A percentile compares a stretch with the other conserved stretches of the same genome.
These are phyloP conservation scores for Drosophila tripunctata DNA, from an alignment of 2,888 invertebrate genomes.

Conservation along the genomic window DNA sequence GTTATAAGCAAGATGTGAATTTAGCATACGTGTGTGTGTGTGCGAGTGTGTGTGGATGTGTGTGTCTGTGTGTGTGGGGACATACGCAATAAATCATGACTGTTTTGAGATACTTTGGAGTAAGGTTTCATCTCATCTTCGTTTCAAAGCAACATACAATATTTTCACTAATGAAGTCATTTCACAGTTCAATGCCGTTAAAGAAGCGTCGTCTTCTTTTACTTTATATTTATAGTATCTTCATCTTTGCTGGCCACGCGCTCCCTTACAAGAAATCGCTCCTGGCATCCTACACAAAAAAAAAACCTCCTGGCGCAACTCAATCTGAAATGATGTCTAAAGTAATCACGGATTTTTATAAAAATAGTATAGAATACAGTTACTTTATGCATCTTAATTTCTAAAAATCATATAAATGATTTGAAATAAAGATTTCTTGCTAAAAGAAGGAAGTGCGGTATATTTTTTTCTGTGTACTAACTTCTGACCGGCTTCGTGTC, in stretches of 20 bases:
- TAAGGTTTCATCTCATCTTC: conserved; percentile 8
- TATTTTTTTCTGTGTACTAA: too few species aligned
- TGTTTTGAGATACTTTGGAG: conserved; percentile 10
- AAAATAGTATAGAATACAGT: too few species aligned
- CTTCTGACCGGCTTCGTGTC: conserved; percentile 59
- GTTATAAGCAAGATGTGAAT: conserved; percentile 36
- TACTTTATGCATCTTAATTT: too few species aligned
- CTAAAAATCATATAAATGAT: too few species aligned
- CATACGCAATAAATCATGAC: conserved; percentile 69
- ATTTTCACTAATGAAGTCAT: conserved; percentile 80
- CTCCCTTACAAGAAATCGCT: conserved; percentile 14
- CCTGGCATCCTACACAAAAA: conserved; percentile 8
- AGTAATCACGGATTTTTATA: too few species aligned
- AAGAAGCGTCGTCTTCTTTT: conserved; percentile 14
- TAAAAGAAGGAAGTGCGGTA: too few species aligned
- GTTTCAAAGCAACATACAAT: conserved; percentile 52
- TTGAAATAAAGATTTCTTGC: too few species aligned
- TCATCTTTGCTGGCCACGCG: conserved; percentile 65
- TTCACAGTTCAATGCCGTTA: conserved; percentile 73
- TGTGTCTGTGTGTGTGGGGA: conserved; percentile 13
- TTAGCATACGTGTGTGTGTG: not conserved
- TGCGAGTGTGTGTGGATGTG: not conserved
- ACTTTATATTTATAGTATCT: conserved; percentile 57
- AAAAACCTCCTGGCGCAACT: too few species aligned
- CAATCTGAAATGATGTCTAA: too few species aligned